phyloP scores from a whole-genome alignment of 2,888 invertebrate species.

The Limnephilus marmoratus region DNA sequence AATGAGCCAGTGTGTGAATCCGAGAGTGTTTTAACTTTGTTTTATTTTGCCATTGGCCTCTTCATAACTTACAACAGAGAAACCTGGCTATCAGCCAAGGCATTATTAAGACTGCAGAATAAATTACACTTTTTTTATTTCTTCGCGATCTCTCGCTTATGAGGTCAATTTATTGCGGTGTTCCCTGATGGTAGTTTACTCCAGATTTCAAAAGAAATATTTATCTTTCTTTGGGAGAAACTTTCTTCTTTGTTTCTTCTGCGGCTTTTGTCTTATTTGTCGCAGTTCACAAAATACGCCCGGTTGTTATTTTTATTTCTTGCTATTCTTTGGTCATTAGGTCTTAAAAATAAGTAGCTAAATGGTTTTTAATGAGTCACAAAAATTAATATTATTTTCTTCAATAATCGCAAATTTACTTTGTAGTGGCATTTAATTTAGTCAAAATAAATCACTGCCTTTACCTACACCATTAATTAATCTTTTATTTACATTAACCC shows the following conservation, averaged over 20 bases:
- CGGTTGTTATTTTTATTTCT: neutral
- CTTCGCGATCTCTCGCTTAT: constrained; percentile 44
- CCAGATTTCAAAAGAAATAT: constrained; percentile 28
- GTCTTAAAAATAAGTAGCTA: neutral
- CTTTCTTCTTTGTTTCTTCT: neutral
- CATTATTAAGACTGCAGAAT: constrained; percentile 55
- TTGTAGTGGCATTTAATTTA: no score
- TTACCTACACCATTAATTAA: no score
- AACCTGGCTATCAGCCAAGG: constrained; percentile 52
- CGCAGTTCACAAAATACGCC: neutral
- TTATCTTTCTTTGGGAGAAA: constrained; percentile 14
- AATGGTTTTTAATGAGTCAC: neutral
- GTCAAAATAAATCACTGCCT: no score
- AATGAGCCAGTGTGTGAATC: constrained; percentile 47
- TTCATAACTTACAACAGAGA: constrained; percentile 29
- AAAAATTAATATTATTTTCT: neutral
- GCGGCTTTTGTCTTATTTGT: neutral
- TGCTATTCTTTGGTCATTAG: neutral
- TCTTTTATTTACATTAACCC: no score
- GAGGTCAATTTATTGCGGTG: constrained; percentile 54
- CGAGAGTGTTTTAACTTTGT: constrained; percentile 46
- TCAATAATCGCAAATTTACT: no score
- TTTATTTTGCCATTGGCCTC: constrained; percentile 23
- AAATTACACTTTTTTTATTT: constrained; percentile 51
- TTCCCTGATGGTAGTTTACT: neutral